Base-by-base conservation (phyloP, 2,797 vertebrate genomes). In the Novumbra hubbsi region DNA sequence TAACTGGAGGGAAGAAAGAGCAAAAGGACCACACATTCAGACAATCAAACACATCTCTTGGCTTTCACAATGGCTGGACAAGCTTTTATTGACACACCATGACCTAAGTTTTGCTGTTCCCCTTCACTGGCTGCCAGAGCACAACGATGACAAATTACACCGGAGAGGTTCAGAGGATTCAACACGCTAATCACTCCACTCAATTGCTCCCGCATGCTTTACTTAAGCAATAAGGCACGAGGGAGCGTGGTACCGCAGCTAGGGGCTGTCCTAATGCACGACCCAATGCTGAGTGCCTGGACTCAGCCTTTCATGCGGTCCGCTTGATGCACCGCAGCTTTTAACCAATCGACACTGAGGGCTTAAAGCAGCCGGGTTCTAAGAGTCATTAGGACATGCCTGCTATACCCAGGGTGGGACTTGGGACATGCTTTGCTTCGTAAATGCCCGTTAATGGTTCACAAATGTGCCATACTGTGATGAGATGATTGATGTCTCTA, bases 401-500 rank as follows among this genome's bases (percentile, higher is more conserved):
- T 1, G 32, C 2, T 9, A 24, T n/a, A 38, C 63, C 63, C 63
- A 32, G 28, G 63, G 15, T 15, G 11, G 2, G 75, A 77, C 70
- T 50, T 76, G 57, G 27, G 41, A 65, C 68, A 65, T 14, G 28
- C 73, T 71, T 81, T 30, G 48, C 55, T 45, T 67, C 48, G 24
- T 49, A 66, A 52, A 73, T 17, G 8, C 24, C 4, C 8, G 12
- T 64, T 21, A 60, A 50, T 1, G 17, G 30, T 62, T 65, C 50
- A 82, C 75, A 78, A 21, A 73, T 28, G 66, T 45, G 34, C 21
- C 66, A 68, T 60, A 60, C 21, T 74, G 78, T 75, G 78, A 79
- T 81, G 80, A 62, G 79, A 78, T 84, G 79, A 86, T 78, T 76
- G 80, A 88, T 90, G 81, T 72, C 66, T 8, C 75, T 75, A 67